Base-by-base conservation (phyloP, 2,113 vertebrate species). In the Esox niger region DNA sequence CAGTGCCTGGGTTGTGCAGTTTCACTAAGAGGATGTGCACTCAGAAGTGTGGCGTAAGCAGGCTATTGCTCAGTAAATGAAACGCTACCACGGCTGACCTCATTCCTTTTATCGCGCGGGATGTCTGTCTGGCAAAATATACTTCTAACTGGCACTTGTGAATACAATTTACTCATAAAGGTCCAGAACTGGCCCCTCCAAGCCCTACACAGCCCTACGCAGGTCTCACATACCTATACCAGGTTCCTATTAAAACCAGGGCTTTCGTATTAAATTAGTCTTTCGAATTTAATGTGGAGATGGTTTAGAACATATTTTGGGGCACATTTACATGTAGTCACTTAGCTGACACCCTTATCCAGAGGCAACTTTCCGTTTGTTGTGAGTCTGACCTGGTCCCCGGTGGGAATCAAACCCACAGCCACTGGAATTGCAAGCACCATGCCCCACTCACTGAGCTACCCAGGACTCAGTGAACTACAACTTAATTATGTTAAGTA, bases 401-500 rank as follows among this genome's bases (percentile, higher is more conserved):
- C n/a, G n/a, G n/a, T n/a, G n/a, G n/a, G n/a, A n/a, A n/a, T n/a
- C n/a, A n/a, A n/a, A n/a, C n/a, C n/a, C n/a, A n/a, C n/a, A n/a
- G n/a, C n/a, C n/a, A n/a, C n/a, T n/a, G n/a, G n/a, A n/a, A n/a
- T n/a, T n/a, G n/a, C n/a, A n/a, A n/a, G n/a, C n/a, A n/a, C n/a
- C n/a, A n/a, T n/a, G n/a, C n/a, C n/a, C n/a, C n/a, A n/a, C n/a
- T n/a, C n/a, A n/a, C n/a, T n/a, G n/a, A n/a, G n/a, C n/a, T n/a
- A n/a, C n/a, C n/a, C n/a, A n/a, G n/a, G n/a, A n/a, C n/a, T n/a
- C n/a, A n/a, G 73, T 74, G 23, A 75, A 76, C 69, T 31, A 52
- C 69, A 66, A 11, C 83, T 75, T 77, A 79, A 82, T 86, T 79
- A 82, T 64, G 23, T 55, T 69, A 74, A 84, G 73, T 76, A 77